phyloP scores from a whole-genome alignment of 2,888 invertebrate genomes.

The Aplocera efformata region DNA sequence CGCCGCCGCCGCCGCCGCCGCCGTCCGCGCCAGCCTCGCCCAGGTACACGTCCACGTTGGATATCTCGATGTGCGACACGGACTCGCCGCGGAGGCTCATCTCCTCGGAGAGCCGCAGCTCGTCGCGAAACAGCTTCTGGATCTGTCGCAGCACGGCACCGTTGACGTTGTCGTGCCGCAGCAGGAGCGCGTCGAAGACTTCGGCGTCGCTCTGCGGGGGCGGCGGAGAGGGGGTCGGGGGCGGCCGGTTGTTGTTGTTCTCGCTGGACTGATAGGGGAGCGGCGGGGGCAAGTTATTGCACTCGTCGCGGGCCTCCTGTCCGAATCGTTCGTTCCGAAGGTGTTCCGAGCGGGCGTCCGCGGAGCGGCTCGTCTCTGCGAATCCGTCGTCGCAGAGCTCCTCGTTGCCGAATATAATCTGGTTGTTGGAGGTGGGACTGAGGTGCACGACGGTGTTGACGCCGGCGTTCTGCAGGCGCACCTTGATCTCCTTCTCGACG shows the following conservation, averaged over 20 bases:
- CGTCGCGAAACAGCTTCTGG: constrained; percentile 68
- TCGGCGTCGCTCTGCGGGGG: constrained; percentile 6
- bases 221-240: constrained; percentile 29
- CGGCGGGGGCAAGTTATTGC: constrained; percentile 36
- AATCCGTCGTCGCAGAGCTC: constrained; percentile 54
- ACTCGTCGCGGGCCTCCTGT: constrained; percentile 28
- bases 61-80: constrained; percentile 62
- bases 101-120: constrained; percentile 45
- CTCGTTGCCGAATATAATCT: constrained; percentile 72
- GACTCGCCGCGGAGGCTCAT: constrained; percentile 37
- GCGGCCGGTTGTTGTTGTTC: constrained; percentile 46
- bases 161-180: constrained; percentile 55
- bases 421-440: constrained; percentile 71
- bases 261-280: constrained; percentile 42
- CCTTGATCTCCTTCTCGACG: constrained; percentile 75
- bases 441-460: constrained; percentile 74
- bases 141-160: constrained; percentile 69
- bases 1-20: constrained; percentile 34
- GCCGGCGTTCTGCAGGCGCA: constrained; percentile 70
- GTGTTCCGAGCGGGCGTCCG: too few species aligned
- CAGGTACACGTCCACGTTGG: constrained; percentile 62
- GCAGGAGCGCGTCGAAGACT: constrained; percentile 15
- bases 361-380: too few species aligned
- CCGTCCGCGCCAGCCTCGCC: constrained; percentile 36
- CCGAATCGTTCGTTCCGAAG: constrained; percentile 5